phyloP scores from a whole-genome alignment of 2,113 vertebrate species.

The Formicarius rufipectus region DNA sequence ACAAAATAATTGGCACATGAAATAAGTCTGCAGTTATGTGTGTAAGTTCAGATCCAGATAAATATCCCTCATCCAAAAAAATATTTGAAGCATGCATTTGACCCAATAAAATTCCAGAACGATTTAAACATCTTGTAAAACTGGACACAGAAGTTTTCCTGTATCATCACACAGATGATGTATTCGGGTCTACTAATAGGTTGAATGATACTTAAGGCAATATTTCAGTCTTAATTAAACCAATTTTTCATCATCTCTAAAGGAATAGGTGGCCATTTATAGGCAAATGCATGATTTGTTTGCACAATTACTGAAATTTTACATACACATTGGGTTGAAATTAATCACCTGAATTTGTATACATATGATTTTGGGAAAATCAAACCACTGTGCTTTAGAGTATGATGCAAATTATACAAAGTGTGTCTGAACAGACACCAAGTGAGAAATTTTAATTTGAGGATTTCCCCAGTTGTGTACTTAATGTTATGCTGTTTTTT shows the following conservation, averaged over 20 bases:
- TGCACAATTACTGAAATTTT: neutral
- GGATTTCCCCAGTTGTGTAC: conserved; percentile 13
- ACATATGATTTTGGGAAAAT: neutral
- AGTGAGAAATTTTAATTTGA: conserved; percentile 22
- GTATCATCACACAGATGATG: neutral
- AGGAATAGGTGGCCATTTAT: neutral
- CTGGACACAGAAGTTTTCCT: neutral
- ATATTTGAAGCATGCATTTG: neutral
- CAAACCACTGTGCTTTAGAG: neutral
- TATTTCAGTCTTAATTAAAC: neutral
- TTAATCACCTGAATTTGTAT: neutral
- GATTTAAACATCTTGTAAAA: neutral
- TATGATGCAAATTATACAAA: neutral
- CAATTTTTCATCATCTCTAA: neutral
- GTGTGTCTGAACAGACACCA: neutral
- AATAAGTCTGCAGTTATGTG: neutral
- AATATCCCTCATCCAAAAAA: neutral
- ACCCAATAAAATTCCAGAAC: neutral
- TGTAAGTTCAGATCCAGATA: neutral
- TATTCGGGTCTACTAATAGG: neutral
- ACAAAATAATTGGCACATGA: neutral
- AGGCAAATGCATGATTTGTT: neutral
- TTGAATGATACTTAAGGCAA: neutral
- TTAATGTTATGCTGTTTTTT: conserved; percentile 30
- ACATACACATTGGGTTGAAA: neutral